Evolutionary conservation across 2,113 vertebrate species (phyloP), one percentile per base, ranked within the genome.

Genomic region (Dicaeum eximium): DNA sequence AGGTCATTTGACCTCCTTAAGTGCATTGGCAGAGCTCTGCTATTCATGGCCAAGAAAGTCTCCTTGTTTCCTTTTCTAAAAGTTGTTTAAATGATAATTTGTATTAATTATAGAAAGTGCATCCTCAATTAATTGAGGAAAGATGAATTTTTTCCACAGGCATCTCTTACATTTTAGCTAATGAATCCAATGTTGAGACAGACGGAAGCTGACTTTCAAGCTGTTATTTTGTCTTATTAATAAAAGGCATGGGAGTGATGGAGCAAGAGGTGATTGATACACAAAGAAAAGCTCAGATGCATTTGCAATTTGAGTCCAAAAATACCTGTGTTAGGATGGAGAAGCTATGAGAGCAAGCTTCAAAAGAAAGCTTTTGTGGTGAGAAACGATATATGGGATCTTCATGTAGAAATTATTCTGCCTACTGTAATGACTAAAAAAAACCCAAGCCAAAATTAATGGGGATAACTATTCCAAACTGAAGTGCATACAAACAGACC

Each of bases 1-100:
- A 88, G 86, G 91, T 92, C 91, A 97, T 94, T 93, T 95, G 92
- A 94, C 92, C 86, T 94, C 85, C 86, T 84, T 92, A 94, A 96
- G 74, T 74, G 48, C 38, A 90, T 94, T 95, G 95, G 88, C 91
- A 93, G 94, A 88, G 56, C 27, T 88, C 51, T 86, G 47, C 74
- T 40, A 78, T 30, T 66, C 38, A 66, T 60, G 51, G 82, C 95
- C 91, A 94, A 95, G 30, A 80, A 80, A 70, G 80, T 77, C 56
- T 80, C n/a, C 38, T 86, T 80, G 33, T 79, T 93, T 94, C 71
- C 60, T 92, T 86, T 92, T 66, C 44, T 88, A 40, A 44, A 45
- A 78, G 30, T 88, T 89, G 28, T 69, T 94, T 77, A 83, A 88
- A 74, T 77, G 51, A 88, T 66, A 47, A 83, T 92, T 90, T 66